phyloP scores from a whole-genome alignment of 2,797 vertebrate genomes.

The Molossus molossus region DNA sequence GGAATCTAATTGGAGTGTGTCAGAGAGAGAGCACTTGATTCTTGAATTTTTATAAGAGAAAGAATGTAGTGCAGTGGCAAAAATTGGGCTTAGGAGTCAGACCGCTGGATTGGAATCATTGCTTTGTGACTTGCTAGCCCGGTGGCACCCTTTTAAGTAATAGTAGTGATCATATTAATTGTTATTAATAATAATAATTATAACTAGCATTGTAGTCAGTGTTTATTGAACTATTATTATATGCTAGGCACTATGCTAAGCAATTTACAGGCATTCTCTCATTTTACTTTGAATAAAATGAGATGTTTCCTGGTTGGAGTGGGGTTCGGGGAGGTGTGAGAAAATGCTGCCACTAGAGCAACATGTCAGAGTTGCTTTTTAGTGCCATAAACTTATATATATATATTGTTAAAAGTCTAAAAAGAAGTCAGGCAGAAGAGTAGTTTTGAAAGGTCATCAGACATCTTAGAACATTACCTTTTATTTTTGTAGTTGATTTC shows the following conservation, averaged over 20 bases:
- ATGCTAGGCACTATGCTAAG: conserved; percentile 18
- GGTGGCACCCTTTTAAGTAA: conserved; percentile 10
- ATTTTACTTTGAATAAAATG: conserved; percentile 37
- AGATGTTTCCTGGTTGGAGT: background rate
- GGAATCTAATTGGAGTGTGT: conserved; percentile 36
- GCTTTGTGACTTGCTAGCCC: conserved; percentile 5
- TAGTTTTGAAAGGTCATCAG: conserved; percentile 45
- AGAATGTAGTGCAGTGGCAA: background rate
- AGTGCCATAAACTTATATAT: conserved; percentile 7
- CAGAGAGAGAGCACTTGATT: conserved; percentile 59
- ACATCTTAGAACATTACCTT: conserved; percentile 28
- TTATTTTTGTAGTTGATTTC: conserved; percentile 44
- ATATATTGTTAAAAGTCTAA: conserved; percentile 24
- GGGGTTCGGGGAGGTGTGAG: background rate
- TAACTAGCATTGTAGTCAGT: background rate
- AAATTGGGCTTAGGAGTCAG: conserved; percentile 41
- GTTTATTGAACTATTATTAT: conserved; percentile 47
- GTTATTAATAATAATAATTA: background rate
- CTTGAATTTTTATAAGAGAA: conserved; percentile 55
- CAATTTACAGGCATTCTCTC: conserved; percentile 49
- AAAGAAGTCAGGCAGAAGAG: background rate
- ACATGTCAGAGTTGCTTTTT: conserved; percentile 18
- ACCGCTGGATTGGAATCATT: conserved; percentile 12
- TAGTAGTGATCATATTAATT: conserved; percentile 21
- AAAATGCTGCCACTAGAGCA: background rate